Evolutionary conservation across 2,113 vertebrate species (phyloP).

Genomic region (Tiliqua scincoides): DNA sequence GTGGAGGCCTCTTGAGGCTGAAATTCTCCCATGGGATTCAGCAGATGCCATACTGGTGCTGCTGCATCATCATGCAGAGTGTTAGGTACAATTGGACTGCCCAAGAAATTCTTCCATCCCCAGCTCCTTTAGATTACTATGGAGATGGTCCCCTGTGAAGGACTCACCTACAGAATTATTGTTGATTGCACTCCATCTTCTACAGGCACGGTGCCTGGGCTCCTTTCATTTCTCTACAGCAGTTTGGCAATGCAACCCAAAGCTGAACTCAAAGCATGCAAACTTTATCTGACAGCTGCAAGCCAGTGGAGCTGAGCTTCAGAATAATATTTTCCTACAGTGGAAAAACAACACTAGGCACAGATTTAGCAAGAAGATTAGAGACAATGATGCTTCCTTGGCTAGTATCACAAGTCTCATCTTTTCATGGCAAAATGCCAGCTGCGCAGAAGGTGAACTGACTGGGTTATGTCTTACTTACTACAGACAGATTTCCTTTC

Average conservation of each 20-base stretch:
- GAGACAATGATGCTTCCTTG: background rate
- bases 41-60: too few relatives aligned
- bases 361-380: background rate
- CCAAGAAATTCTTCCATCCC: background rate
- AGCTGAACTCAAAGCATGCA: slow-evolving; percentile 20
- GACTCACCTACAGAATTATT: background rate
- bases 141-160: background rate
- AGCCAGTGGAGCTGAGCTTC: slow-evolving; percentile 27
- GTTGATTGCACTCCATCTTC: background rate
- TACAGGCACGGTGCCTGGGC: slow-evolving; percentile 2
- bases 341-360: background rate
- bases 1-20: too few relatives aligned
- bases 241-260: background rate
- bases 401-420: background rate
- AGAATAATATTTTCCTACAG: slow-evolving; percentile 17
- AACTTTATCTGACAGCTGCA: slow-evolving; percentile 1
- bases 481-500: background rate
- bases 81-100: too few relatives aligned
- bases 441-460: slow-evolving; percentile 17
- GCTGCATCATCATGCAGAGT: too few relatives aligned
- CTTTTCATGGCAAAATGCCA: background rate
- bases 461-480: background rate
- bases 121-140: background rate
- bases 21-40: too few relatives aligned
- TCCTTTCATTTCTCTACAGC: slow-evolving; percentile 43